Conservation (phyloP, 2,888 invertebrate genomes). For the Sericinus montela region DNA sequence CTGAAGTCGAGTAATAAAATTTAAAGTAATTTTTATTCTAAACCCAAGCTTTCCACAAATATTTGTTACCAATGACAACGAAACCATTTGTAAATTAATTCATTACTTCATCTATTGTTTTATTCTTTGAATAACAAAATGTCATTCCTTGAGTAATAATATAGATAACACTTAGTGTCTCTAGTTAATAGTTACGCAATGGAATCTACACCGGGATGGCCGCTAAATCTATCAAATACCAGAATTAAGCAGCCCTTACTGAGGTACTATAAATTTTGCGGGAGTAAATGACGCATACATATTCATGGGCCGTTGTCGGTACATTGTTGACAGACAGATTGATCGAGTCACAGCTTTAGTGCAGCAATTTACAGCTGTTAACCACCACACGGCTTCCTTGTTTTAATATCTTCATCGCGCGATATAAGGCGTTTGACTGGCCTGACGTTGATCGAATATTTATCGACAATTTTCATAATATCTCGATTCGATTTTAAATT, state of each 20-base stretch:
- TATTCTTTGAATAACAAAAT: no score
- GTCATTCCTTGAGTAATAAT: neutral
- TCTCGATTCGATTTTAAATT: slow-evolving; percentile 27
- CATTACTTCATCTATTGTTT: no score
- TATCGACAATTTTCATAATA: slow-evolving; percentile 22
- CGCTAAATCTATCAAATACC: slow-evolving; percentile 9
- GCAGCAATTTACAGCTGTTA: slow-evolving; percentile 67
- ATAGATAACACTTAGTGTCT: neutral
- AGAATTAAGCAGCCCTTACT: neutral
- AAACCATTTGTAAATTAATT: neutral
- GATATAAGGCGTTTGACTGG: slow-evolving; percentile 13
- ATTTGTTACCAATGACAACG: neutral
- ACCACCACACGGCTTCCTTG: slow-evolving; percentile 45
- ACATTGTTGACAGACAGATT: slow-evolving; percentile 43
- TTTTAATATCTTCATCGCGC: slow-evolving; percentile 37
- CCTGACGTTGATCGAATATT: slow-evolving; percentile 7
- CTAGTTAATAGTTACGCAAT: slow-evolving; percentile 1
- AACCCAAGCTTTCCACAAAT: neutral
- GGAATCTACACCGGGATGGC: neutral
- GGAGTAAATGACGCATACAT: slow-evolving; percentile 8
- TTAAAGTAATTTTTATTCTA: no score
- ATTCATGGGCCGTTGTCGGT: slow-evolving; percentile 21
- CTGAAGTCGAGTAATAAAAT: no score
- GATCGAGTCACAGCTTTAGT: slow-evolving; percentile 51
- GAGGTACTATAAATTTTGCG: slow-evolving; percentile 9